Evolutionary conservation across 2,888 invertebrate genomes (phyloP).

Genomic region (Lacanobia wlatinum): DNA sequence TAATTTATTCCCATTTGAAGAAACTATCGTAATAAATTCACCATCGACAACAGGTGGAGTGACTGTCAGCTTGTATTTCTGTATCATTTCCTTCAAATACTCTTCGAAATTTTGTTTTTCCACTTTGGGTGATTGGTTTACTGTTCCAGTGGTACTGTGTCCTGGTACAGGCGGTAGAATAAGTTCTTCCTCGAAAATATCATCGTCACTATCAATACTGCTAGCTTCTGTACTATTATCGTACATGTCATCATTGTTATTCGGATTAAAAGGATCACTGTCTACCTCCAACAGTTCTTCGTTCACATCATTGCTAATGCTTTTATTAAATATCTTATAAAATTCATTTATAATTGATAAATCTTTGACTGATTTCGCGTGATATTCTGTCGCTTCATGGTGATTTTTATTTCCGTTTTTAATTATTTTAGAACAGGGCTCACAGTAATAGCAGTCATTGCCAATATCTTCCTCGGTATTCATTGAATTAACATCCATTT

Average conservation of each 20-base stretch:
- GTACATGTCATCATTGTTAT: not conserved
- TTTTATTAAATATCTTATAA: conserved; percentile 20
- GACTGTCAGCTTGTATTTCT: conserved; percentile 10
- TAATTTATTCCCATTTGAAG: conserved; percentile 1
- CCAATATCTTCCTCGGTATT: not conserved
- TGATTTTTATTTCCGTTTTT: conserved; percentile 19
- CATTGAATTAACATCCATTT: conserved; percentile 43
- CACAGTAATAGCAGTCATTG: conserved; percentile 30
- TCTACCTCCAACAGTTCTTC: not conserved
- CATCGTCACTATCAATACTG: not conserved
- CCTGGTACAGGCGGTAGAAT: not conserved
- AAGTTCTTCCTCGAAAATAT: too few species aligned
- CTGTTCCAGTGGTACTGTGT: not conserved
- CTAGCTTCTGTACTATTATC: not conserved
- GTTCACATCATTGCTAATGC: not conserved
- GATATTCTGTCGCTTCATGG: conserved; percentile 39
- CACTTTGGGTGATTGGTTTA: not conserved
- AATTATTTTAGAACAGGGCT: conserved; percentile 41
- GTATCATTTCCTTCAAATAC: conserved; percentile 30
- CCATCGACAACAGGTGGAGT: not conserved
- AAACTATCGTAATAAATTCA: conserved; percentile 8
- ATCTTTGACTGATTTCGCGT: conserved; percentile 23
- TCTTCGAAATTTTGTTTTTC: not conserved
- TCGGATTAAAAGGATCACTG: not conserved
- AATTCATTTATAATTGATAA: conserved; percentile 19